Evolutionary conservation across 1,140 invertebrate genomes (phyloP), one percentile per base, ranked within the genome.

Genomic region (Drosophila pachea): DNA sequence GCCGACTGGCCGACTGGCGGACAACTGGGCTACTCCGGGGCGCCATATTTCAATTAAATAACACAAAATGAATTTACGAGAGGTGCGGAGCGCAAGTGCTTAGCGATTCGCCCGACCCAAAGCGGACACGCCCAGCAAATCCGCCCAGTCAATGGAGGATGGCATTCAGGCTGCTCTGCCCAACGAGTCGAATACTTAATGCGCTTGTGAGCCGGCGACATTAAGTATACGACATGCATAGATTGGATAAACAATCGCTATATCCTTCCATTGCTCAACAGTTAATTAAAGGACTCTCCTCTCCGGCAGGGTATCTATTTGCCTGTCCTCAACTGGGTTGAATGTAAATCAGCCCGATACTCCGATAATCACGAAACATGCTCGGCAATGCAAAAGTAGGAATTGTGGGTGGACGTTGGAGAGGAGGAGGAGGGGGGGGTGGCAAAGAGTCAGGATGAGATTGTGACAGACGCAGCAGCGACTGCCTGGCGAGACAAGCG

Each of bases 11-110:
- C 16, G 12, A 47, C 14, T 22, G 7, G 5, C 43, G 29, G 12
- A 31, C 43, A 33, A 53, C 22, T 16, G 42, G 33, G 49, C 22
- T 67, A 40, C 50, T 71, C 36, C 38, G 8, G 59, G 54, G 77
- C 72, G 49, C 68, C 79, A 84, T 83, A 84, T 78, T 83, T 83
- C 78, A 84, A 84, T 83, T 78, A 83, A 83, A 78, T 60, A 65
- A 14, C 71, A 55, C 68, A 62, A 83, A 83, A 82, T 82, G 75
- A 71, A 82, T 82, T 82, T 78, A 83, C 75, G 65, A 68, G 73
- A 45, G 48, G 16, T 52, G 48, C 50, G 40, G 47, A 48, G 16
- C 22, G n/a, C 14, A 52, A 56, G 45, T 49, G 59, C 38, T 48
- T 5, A 58, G 38, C 31, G 49, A 61, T 45, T 36, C 58, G 56